Conservation (phyloP, 2,797 vertebrate species). For the Aldrovandia affinis region DNA sequence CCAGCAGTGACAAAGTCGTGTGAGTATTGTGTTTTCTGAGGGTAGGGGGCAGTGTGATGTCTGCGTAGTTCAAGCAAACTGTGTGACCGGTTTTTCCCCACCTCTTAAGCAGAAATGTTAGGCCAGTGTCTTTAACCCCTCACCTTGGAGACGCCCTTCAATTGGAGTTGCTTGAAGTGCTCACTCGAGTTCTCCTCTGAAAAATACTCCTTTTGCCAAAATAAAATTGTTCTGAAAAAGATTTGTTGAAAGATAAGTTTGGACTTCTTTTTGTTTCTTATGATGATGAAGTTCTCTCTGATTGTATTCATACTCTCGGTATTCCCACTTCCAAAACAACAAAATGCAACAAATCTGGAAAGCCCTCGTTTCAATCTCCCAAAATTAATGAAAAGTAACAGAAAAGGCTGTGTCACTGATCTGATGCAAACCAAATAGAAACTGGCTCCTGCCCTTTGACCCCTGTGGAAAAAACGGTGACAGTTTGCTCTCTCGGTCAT, state of each 20-base stretch:
- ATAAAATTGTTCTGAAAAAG: constrained; percentile 10
- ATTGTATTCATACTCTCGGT: background rate
- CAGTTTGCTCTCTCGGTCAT: constrained; percentile 25
- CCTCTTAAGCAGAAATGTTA: background rate
- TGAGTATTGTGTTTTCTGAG: constrained; percentile 53
- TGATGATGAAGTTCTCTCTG: background rate
- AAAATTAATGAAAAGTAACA: background rate
- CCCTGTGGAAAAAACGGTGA: constrained; percentile 16
- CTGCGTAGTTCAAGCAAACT: background rate
- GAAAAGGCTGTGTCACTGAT: background rate
- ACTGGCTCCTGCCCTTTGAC: constrained; percentile 28
- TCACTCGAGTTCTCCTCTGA: constrained; percentile 11
- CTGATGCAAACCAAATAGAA: background rate
- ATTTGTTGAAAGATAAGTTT: background rate
- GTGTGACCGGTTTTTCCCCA: constrained; percentile 2
- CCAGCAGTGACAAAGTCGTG: constrained; percentile 69
- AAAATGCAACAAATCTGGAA: background rate
- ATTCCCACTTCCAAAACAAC: background rate
- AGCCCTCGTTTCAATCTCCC: background rate
- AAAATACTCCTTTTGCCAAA: constrained; percentile 27
- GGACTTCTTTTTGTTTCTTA: background rate
- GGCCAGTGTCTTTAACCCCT: background rate
- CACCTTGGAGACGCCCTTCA: background rate
- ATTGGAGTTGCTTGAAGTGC: constrained; percentile 17
- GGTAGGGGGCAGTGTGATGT: constrained; percentile 29